These are phyloP conservation scores for Limulus polyphemus DNA, from an alignment of 2,888 invertebrate species.

Conservation along the genomic window DNA sequence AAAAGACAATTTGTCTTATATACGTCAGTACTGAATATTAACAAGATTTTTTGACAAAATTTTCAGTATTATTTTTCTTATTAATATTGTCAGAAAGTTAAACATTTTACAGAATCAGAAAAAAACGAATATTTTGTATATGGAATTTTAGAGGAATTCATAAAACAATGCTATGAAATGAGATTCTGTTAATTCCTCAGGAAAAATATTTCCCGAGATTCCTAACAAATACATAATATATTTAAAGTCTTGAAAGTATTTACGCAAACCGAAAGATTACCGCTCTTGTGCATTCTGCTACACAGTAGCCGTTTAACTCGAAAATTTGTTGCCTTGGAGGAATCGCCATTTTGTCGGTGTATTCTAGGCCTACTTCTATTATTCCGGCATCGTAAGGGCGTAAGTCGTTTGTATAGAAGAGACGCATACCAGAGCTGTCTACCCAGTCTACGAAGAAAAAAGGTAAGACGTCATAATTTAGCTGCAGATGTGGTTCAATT, in stretches of 20 bases:
- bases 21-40: too few relatives aligned
- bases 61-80: too few relatives aligned
- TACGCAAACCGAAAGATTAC: conserved; percentile 42
- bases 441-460: conserved; percentile 48
- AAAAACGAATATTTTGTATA: too few relatives aligned
- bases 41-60: too few relatives aligned
- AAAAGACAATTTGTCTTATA: too few relatives aligned
- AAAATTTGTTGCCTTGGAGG: conserved; percentile 69
- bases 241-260: too few relatives aligned
- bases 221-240: too few relatives aligned
- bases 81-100: too few relatives aligned
- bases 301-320: conserved; percentile 74
- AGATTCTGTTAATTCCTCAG: too few relatives aligned
- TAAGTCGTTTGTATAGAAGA: conserved; percentile 60
- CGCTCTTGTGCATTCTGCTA: conserved; percentile 80
- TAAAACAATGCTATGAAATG: not conserved
- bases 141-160: too few relatives aligned
- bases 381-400: conserved; percentile 83
- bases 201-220: too few relatives aligned
- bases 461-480: not conserved
- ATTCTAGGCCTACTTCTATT: conserved; percentile 91
- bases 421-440: conserved; percentile 78
- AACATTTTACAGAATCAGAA: too few relatives aligned
- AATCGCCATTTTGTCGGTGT: conserved; percentile 95
- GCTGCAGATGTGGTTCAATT: not conserved